These are phyloP conservation scores for pig (Sus scrofa) DNA, from an alignment of 2,113 vertebrate species.

Conservation along the genomic window T2T-Sscrofa CM000828.6:68158501-68159000, in stretches of 20 bases:
- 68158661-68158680: not conserved
- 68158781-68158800: not conserved
- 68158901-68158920: not conserved
- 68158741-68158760: not conserved
- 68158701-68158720: not conserved
- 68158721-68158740: not conserved
- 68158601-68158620: not conserved
- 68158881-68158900: not conserved
- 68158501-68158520: not conserved
- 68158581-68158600: not conserved
- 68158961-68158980: not conserved
- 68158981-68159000: not conserved
- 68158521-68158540: not conserved
- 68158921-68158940: not conserved
- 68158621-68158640: rapidly evolving
- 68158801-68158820: not conserved
- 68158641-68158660: not conserved
- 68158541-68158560: not conserved
- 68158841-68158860: not conserved
- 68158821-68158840: not conserved
- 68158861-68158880: not conserved
- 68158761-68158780: not conserved
- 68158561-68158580: not conserved
- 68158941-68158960: not conserved
- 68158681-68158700: not conserved